Percentiles rank a stretch among this genome's conserved stretches.
Conservation (phyloP, 2,797 vertebrate genomes). For the Ptychadena robeensis region DNA sequence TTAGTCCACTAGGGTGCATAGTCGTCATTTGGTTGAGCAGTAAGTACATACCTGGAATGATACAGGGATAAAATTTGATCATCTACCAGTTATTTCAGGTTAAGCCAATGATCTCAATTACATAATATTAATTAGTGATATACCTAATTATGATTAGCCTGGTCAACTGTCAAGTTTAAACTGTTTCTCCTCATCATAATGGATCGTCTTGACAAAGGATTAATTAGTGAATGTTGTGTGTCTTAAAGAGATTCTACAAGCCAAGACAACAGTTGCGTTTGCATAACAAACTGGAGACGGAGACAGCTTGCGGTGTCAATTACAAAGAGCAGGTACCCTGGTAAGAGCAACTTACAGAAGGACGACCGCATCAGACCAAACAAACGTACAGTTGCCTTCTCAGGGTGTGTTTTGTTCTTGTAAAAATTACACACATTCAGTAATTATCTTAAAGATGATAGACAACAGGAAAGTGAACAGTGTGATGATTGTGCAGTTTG, state of each 20-base stretch:
- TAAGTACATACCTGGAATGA: no score
- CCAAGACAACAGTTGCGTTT: not conserved
- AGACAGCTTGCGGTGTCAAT: not conserved
- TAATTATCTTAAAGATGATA: no score
- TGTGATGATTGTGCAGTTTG: no score
- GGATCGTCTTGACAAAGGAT: constrained; percentile 3
- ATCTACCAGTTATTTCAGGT: not conserved
- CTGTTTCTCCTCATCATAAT: not conserved
- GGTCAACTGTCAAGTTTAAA: not conserved
- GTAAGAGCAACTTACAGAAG: not conserved
- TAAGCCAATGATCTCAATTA: not conserved
- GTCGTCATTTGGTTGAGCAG: not conserved
- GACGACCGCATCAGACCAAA: not conserved
- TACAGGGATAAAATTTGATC: not conserved
- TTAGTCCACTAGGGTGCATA: not conserved
- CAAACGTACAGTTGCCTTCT: not conserved
- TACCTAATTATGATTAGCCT: constrained; percentile 12
- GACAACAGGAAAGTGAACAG: no score
- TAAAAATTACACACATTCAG: no score
- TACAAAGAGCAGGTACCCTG: not conserved
- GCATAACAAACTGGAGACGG: not conserved
- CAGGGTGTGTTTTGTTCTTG: no score
- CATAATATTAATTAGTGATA: not conserved
- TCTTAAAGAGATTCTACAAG: not conserved
- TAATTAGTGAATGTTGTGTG: not conserved